phyloP scores from a whole-genome alignment of 2,797 vertebrate genomes.

The Thalassophryne amazonica region DNA sequence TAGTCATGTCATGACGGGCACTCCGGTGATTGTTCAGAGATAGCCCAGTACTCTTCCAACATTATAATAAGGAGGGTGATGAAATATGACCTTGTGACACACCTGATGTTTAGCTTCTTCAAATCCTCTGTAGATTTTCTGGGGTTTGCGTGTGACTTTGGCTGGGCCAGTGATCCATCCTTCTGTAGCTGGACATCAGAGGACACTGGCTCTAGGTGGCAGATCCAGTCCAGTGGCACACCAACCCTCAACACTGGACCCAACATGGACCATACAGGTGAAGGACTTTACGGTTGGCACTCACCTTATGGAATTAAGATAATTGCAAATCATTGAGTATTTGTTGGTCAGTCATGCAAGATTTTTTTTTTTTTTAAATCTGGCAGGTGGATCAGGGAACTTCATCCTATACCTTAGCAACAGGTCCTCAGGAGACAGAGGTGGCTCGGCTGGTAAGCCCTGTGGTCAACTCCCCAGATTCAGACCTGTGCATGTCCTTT shows the following conservation, averaged over 20 bases:
- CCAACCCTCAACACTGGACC: conserved; percentile 93
- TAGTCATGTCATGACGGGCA: conserved; percentile 6
- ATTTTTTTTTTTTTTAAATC: neutral
- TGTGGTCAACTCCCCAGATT: conserved; percentile 78
- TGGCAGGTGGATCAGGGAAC: conserved; percentile 89
- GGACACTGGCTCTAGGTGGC: conserved; percentile 89
- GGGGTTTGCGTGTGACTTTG: conserved; percentile 94
- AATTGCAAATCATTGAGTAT: neutral
- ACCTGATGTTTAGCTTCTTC: conserved; percentile 4
- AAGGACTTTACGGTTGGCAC: neutral
- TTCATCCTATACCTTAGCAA: conserved; percentile 95
- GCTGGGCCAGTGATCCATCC: conserved; percentile 90
- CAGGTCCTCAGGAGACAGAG: conserved; percentile 87
- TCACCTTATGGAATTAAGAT: neutral
- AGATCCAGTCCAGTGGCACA: conserved; percentile 85
- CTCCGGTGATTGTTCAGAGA: conserved; percentile 2
- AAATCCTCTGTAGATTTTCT: conserved; percentile 60
- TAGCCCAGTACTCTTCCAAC: conserved; percentile 5
- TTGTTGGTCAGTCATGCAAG: neutral
- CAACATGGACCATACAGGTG: conserved; percentile 96
- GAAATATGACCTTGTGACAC: neutral
- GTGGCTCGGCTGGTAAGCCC: conserved; percentile 92
- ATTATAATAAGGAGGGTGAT: conserved; percentile 13
- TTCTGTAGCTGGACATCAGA: conserved; percentile 95
- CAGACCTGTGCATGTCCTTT: conserved; percentile 93